Base-by-base conservation (phyloP, 1,140 invertebrate genomes). In the Drosophila ananassae region DNA sequence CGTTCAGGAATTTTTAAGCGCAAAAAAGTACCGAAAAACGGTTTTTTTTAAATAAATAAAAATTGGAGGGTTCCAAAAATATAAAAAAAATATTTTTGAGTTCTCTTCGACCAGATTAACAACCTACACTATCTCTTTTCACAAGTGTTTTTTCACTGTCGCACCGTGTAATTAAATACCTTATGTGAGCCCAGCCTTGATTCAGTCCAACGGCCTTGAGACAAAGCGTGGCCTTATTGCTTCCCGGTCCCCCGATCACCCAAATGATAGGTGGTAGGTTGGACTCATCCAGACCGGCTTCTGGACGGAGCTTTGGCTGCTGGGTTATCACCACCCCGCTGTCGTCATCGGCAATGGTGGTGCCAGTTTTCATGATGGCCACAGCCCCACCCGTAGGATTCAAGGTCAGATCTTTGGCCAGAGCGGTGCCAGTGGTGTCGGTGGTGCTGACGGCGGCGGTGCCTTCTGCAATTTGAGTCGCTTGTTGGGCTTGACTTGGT, bases 161-260 rank as follows among this genome's bases (percentile, higher is more conserved):
- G n/a, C n/a, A n/a, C n/a, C n/a, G n/a, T n/a, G n/a, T n/a, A 28
- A 28, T 6, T 6, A 5, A 28, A 28, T 79, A 94, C 94, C 94
- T 94, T 22, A 97, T 93, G 79, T 96, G 96, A 2, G 94, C 93
- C 96, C 96, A 97, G 2, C 95, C 95, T 0, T 94, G 93, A 73
- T 95, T 93, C 30, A 95, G 93, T 1, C 92, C 83, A 0, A 96
- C 93, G 0, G 95, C 95, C 76, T 95, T 94, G 28, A 94, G 92
- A 85, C 96, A 97, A 12, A 97, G 91, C 0, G 93, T 92, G 10
- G 95, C 94, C 90, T 97, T 97, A 68, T 94, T 94, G 77, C 96
- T 96, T 28, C 96, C 96, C 0, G 96, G 96, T 13, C 96, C 96
- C 46, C 96, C 96, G 69, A 97, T 95, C 0, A 97, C 95, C 96